phyloP scores from a whole-genome alignment of 2,113 vertebrate species.

The Telmatochromis bifrenatus region DNA sequence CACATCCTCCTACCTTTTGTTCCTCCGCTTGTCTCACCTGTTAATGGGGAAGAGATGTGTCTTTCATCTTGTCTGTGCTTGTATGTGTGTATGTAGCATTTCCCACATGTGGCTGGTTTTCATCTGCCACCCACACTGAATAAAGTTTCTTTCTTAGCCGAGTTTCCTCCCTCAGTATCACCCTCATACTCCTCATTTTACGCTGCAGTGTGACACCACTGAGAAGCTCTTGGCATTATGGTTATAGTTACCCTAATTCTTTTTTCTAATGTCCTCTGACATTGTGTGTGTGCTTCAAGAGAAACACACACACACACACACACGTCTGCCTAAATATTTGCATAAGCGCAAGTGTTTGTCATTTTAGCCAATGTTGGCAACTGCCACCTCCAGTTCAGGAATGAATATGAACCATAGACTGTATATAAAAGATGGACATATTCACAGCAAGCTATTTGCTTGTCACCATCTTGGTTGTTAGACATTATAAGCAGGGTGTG shows the following conservation, averaged over 20 bases:
- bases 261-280: too few species aligned
- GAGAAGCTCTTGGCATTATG: not conserved
- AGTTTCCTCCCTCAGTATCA: not conserved
- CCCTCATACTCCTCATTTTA: not conserved
- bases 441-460: not conserved
- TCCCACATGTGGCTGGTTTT: constrained; percentile 6
- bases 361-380: not conserved
- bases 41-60: constrained; percentile 11
- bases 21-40: constrained; percentile 2
- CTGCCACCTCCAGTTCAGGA: not conserved
- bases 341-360: not conserved
- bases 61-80: not conserved
- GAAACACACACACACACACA: not conserved
- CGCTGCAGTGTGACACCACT: not conserved
- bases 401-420: not conserved
- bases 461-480: not conserved
- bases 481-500: not conserved
- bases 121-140: constrained; percentile 17
- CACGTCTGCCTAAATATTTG: not conserved
- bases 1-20: not conserved
- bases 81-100: not conserved
- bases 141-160: not conserved
- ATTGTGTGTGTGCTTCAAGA: too few species aligned
- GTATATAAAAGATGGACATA: not conserved
- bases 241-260: too few species aligned